These are phyloP conservation scores for Cynopterus sphinx DNA, from an alignment of 2,797 vertebrate species.

Conservation along the genomic window DNA sequence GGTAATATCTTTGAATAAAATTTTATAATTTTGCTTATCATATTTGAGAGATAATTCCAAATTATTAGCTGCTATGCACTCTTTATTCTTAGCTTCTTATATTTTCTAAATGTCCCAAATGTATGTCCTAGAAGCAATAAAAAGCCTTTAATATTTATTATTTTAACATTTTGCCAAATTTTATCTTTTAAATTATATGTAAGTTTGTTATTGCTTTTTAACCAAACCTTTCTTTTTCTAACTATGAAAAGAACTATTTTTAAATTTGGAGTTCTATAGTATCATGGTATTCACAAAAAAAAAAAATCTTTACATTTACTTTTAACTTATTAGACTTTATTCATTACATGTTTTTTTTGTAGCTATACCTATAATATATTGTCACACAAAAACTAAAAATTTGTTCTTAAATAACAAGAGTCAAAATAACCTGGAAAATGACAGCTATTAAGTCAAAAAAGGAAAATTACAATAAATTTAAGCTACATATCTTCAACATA, in stretches of 20 bases:
- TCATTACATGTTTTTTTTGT: background rate
- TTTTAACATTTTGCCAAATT: background rate
- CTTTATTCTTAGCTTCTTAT: background rate
- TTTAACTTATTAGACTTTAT: background rate
- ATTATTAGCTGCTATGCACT: background rate
- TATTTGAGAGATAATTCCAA: background rate
- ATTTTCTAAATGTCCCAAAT: constrained; percentile 22
- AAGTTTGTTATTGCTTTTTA: background rate
- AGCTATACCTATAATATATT: background rate
- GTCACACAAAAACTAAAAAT: constrained; percentile 4
- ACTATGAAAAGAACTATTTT: background rate
- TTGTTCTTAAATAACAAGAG: background rate
- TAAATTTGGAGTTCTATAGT: background rate
- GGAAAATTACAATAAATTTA: constrained; percentile 17
- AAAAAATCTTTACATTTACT: background rate
- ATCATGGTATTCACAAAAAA: background rate
- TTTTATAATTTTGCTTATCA: background rate
- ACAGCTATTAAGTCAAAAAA: background rate
- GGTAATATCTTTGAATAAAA: background rate
- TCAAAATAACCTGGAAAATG: background rate
- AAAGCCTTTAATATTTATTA: background rate
- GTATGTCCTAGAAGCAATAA: background rate
- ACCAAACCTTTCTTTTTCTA: background rate
- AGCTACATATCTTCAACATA: background rate
- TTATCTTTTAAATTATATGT: constrained; percentile 1